Evolutionary conservation across 2,888 invertebrate genomes (phyloP).

Genomic region (Calameuta filiformis): DNA sequence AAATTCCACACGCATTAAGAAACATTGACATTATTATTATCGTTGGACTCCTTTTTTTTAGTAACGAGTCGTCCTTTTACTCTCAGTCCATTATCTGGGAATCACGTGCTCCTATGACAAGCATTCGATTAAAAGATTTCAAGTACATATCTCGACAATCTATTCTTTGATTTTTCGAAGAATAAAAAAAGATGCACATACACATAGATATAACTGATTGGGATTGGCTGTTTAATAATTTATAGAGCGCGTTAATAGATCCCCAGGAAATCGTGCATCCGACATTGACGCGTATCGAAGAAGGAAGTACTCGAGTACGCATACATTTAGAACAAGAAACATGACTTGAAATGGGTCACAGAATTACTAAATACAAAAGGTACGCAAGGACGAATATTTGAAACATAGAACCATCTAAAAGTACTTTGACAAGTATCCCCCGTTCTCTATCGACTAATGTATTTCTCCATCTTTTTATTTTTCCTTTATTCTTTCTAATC

Average conservation of each 20-base stretch:
- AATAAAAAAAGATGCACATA: not conserved
- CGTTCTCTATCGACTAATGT: not conserved
- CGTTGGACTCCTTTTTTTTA: not conserved
- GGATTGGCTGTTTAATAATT: not conserved
- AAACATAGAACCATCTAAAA: conserved; percentile 17
- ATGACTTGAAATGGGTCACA: conserved; percentile 28
- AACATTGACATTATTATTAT: not conserved
- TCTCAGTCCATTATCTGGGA: not conserved
- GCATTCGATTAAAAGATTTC: not conserved
- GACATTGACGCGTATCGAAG: conserved; percentile 6
- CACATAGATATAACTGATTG: not conserved
- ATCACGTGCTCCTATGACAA: not conserved
- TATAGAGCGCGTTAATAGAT: not conserved
- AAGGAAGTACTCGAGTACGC: conserved; percentile 20
- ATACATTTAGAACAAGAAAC: conserved; percentile 32
- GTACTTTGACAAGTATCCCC: not conserved
- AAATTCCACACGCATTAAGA: not conserved
- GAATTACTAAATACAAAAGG: conserved; percentile 26
- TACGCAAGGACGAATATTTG: conserved; percentile 21
- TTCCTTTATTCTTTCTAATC: not conserved
- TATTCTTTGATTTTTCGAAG: not conserved
- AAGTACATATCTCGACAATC: not conserved
- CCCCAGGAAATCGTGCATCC: conserved; percentile 7
- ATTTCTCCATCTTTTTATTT: not conserved
- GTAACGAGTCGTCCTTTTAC: not conserved